Conservation (phyloP, 2,888 invertebrate genomes). For the Synergus gifuensis region DNA sequence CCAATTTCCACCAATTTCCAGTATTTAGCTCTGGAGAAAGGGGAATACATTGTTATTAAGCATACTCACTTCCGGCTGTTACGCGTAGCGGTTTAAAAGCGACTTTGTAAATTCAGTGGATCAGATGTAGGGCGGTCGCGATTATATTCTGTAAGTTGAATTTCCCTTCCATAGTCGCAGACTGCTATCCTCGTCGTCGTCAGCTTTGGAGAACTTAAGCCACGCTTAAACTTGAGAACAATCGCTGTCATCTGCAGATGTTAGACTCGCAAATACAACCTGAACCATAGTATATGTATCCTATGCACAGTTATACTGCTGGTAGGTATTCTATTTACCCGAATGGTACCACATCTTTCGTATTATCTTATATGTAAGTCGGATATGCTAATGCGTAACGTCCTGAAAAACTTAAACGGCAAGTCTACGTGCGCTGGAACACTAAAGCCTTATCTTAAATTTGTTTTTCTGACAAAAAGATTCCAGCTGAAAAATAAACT, state of each 20-base stretch:
- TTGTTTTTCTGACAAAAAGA: too few relatives aligned
- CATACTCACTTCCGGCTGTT: slow-evolving; percentile 40
- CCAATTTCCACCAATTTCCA: slow-evolving; percentile 19
- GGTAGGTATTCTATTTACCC: slow-evolving; percentile 3
- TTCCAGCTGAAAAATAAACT: too few relatives aligned
- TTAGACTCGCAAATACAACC: slow-evolving; percentile 35
- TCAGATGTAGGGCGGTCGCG: slow-evolving; percentile 48
- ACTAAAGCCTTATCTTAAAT: not conserved
- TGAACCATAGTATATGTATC: slow-evolving; percentile 1
- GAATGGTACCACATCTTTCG: slow-evolving; percentile 12
- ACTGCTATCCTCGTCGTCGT: slow-evolving; percentile 45
- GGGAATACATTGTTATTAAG: slow-evolving; percentile 28
- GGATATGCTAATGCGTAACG: slow-evolving; percentile 13
- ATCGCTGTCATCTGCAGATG: slow-evolving; percentile 70
- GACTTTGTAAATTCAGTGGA: slow-evolving; percentile 42
- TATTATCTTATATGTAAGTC: slow-evolving; percentile 5
- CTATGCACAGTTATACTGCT: slow-evolving; percentile 1
- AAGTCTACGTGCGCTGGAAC: slow-evolving; percentile 15
- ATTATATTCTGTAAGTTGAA: slow-evolving; percentile 50
- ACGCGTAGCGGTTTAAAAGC: slow-evolving; percentile 38
- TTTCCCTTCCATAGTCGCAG: slow-evolving; percentile 46
- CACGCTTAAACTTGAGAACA: slow-evolving; percentile 64
- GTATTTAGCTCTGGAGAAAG: slow-evolving; percentile 28
- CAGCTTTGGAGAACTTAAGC: slow-evolving; percentile 44
- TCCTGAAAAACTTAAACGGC: slow-evolving; percentile 15